Conservation (phyloP, 2,888 invertebrate species). For the Andrena minutula region DNA sequence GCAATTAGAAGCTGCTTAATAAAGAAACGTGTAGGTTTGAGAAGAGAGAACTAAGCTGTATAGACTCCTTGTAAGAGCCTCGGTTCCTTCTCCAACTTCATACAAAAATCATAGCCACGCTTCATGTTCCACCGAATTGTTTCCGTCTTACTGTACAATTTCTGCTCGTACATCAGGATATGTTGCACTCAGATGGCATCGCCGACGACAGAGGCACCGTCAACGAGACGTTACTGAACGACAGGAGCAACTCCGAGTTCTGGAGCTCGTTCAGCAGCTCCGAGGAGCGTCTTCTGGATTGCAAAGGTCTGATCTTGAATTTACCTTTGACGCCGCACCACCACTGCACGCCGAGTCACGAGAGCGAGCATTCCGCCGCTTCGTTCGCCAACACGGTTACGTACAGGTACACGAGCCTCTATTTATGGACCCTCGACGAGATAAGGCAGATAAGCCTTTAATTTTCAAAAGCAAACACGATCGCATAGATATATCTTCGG, state of each 20-base stretch:
- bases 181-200: conserved; percentile 87
- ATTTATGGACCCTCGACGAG: neutral
- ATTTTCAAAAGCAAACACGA: conserved; percentile 5
- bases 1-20: neutral
- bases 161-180: conserved; percentile 54
- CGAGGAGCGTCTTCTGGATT: conserved; percentile 91
- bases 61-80: too few species aligned
- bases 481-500: neutral
- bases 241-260: conserved; percentile 92
- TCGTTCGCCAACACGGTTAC: conserved; percentile 88
- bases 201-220: conserved; percentile 88
- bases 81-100: too few species aligned
- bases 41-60: too few species aligned
- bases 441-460: conserved; percentile 18
- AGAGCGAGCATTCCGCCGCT: conserved; percentile 85
- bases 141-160: conserved; percentile 7
- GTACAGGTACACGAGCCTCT: conserved; percentile 86
- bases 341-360: conserved; percentile 86
- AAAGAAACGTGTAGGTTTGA: too few species aligned
- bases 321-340: conserved; percentile 89
- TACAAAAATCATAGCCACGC: too few species aligned
- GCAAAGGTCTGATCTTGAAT: conserved; percentile 90
- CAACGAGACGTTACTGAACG: conserved; percentile 89
- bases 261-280: conserved; percentile 94
- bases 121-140: neutral